Conservation (phyloP, 2,113 vertebrate genomes). For the Sula dactylatra region DNA sequence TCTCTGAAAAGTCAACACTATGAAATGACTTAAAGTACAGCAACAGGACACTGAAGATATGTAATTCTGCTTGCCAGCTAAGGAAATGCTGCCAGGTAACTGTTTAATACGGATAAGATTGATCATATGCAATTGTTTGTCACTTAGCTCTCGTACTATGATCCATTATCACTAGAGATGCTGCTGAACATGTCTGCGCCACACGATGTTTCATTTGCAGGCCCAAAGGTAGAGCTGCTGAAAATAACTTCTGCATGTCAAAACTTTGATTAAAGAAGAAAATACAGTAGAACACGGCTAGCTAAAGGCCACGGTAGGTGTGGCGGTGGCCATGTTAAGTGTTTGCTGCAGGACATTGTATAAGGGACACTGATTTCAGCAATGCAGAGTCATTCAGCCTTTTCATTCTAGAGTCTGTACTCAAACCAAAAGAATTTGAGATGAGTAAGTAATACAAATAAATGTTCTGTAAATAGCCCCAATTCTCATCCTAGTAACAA, state of each 20-base stretch:
- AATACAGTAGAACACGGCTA: not conserved
- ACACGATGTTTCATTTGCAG: conserved; percentile 6
- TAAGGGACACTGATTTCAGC: conserved; percentile 11
- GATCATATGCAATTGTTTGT: conserved; percentile 17
- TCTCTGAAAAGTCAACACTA: not conserved
- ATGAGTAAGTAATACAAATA: conserved; percentile 23
- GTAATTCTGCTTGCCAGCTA: not conserved
- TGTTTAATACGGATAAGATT: not conserved
- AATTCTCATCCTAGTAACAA: not conserved
- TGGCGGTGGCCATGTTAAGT: not conserved
- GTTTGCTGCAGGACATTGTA: not conserved
- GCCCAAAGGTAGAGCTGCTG: conserved; percentile 32
- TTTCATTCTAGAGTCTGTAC: conserved; percentile 38
- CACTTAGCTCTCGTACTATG: not conserved
- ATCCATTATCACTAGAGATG: conserved; percentile 12
- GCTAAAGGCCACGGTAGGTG: not conserved
- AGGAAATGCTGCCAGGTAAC: conserved; percentile 17
- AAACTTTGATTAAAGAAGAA: conserved; percentile 41
- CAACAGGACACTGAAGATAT: not conserved
- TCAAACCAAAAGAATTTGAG: conserved; percentile 54
- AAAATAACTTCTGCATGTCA: conserved; percentile 68
- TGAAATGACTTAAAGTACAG: not conserved
- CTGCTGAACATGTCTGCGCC: conserved; percentile 16
- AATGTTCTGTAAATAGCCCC: conserved; percentile 60
- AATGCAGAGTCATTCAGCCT: conserved; percentile 31